Conservation (phyloP, 2,113 vertebrate genomes). For the Hiodon tergisus region DNA sequence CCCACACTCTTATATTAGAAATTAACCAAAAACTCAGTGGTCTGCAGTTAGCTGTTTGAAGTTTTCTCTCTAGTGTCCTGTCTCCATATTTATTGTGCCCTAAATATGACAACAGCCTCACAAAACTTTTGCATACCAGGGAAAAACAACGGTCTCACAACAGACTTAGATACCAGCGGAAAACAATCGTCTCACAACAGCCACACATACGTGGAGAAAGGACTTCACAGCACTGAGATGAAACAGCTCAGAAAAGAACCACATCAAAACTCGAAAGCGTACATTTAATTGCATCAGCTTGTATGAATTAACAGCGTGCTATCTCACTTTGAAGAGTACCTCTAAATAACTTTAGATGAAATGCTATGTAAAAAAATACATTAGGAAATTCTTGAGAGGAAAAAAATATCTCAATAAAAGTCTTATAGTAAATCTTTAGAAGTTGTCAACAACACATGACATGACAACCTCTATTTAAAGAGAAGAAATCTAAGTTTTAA, state of each 20-base stretch:
- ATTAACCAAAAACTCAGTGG: no score
- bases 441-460: conserved; percentile 6
- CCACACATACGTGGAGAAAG: conserved; percentile 32
- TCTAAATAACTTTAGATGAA: conserved; percentile 39
- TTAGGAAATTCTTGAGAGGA: no score
- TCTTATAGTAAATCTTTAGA: conserved; percentile 37
- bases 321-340: conserved; percentile 41
- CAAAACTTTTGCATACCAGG: no score
- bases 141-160: no score
- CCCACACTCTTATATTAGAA: no score
- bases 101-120: no score
- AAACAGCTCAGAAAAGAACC: conserved; percentile 44
- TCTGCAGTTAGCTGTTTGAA: no score
- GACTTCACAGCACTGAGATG: conserved; percentile 37
- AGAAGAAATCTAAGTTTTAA: conserved; percentile 36
- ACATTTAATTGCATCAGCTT: conserved; percentile 47
- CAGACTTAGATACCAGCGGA: no score
- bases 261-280: conserved; percentile 51
- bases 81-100: no score
- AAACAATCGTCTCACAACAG: background rate
- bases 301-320: conserved; percentile 30
- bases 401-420: conserved; percentile 43
- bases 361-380: conserved; percentile 33
- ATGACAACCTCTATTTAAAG: no score
- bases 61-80: no score